Evolutionary conservation across 2,888 invertebrate species (phyloP).

Genomic region (Atrina japonica): DNA sequence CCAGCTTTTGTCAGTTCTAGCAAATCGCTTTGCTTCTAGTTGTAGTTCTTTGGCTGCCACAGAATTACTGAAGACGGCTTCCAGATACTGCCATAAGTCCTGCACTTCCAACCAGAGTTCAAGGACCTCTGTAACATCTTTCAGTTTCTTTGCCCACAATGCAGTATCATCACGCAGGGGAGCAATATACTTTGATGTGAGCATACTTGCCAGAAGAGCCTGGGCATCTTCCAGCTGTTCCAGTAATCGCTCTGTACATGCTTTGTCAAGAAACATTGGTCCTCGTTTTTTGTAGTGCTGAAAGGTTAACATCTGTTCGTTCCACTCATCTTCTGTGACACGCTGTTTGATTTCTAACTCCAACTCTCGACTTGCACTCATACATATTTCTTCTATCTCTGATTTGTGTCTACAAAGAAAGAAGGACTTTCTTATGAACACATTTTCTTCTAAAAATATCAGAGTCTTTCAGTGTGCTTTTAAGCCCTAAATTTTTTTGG

Average conservation of each 20-base stretch:
- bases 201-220: constrained; percentile 79
- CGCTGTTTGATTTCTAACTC: constrained; percentile 80
- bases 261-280: constrained; percentile 79
- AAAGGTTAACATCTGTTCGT: constrained; percentile 80
- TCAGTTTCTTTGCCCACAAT: constrained; percentile 80
- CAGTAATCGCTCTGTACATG: constrained; percentile 77
- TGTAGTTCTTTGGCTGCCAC: constrained; percentile 79
- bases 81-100: constrained; percentile 80
- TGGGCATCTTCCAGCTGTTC: constrained; percentile 81
- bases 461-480: too few relatives aligned
- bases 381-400: constrained; percentile 79
- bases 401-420: constrained; percentile 71
- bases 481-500: too few relatives aligned
- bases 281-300: constrained; percentile 80
- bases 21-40: constrained; percentile 80
- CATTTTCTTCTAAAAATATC: too few relatives aligned
- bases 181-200: constrained; percentile 79
- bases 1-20: constrained; percentile 79
- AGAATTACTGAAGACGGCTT: constrained; percentile 79
- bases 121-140: constrained; percentile 80
- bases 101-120: constrained; percentile 81
- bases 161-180: constrained; percentile 80
- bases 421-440: too few relatives aligned
- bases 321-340: constrained; percentile 81
- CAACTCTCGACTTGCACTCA: constrained; percentile 78